Percentiles rank a stretch among this genome's conserved stretches.
Conservation (phyloP, 1,140 invertebrate genomes). For the Trichogramma pretiosum region DNA sequence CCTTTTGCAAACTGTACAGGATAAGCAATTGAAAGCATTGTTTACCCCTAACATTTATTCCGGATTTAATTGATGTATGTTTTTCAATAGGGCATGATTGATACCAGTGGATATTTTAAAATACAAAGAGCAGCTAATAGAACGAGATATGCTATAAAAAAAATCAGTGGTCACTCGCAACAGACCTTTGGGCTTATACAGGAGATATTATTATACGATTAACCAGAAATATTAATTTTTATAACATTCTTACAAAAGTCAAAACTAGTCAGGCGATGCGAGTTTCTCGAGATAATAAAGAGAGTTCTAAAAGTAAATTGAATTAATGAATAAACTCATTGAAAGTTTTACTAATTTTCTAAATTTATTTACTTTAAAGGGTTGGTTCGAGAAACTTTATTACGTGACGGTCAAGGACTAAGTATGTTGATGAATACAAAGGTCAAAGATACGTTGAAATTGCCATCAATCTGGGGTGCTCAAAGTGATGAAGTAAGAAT, state of each 20-base stretch:
- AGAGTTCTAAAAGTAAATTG: too few species aligned
- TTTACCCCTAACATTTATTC: too few species aligned
- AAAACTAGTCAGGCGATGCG: too few species aligned
- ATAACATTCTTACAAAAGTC: conserved; percentile 62
- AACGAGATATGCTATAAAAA: conserved; percentile 47
- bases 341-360: too few species aligned
- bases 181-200: conserved; percentile 53
- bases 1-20: conserved; percentile 60
- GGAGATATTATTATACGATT: conserved; percentile 50
- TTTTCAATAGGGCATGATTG: conserved; percentile 57
- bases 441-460: conserved; percentile 54
- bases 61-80: too few species aligned
- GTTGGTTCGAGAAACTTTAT: background rate
- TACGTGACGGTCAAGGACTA: conserved; percentile 33
- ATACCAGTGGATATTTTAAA: conserved; percentile 48
- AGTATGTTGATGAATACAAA: conserved; percentile 60
- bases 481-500: conserved; percentile 56
- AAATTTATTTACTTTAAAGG: too few species aligned
- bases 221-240: conserved; percentile 65
- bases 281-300: too few species aligned
- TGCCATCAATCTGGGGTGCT: conserved; percentile 52
- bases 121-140: conserved; percentile 46
- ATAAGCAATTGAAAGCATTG: too few species aligned
- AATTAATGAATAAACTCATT: too few species aligned
- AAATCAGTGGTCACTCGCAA: conserved; percentile 52